Conservation (phyloP, 1,140 invertebrate genomes). For the Tetramorium alpestre region DNA sequence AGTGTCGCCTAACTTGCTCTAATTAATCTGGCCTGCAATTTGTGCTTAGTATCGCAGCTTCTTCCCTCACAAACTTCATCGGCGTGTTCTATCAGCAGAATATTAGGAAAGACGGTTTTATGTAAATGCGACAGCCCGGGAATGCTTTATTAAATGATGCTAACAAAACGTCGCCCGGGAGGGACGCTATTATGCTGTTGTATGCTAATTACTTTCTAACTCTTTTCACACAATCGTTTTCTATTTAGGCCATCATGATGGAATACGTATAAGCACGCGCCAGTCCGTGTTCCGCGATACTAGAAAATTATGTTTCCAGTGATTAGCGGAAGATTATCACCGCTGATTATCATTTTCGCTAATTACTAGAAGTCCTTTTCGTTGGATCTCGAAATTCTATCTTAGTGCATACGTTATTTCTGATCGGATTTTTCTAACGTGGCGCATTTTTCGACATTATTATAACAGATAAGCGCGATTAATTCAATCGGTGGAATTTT, state of each 20-base stretch:
- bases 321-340: neutral
- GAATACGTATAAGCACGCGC: neutral
- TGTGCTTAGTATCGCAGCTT: neutral
- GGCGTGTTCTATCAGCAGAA: neutral
- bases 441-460: neutral
- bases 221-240: neutral
- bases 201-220: slow-evolving; percentile 20
- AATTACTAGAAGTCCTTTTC: neutral
- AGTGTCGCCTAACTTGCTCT: neutral
- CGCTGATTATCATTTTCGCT: neutral
- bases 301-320: neutral
- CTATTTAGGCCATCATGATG: neutral
- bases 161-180: neutral
- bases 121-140: neutral
- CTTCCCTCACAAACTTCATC: neutral
- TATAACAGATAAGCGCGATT: neutral
- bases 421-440: neutral
- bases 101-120: neutral
- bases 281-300: neutral
- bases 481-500: neutral
- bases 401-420: neutral
- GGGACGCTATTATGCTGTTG: neutral
- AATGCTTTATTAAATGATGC: slow-evolving; percentile 1
- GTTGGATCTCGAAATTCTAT: neutral
- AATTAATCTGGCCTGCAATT: neutral